phyloP scores from a whole-genome alignment of 1,140 invertebrate species.

The Achroia grisella region DNA sequence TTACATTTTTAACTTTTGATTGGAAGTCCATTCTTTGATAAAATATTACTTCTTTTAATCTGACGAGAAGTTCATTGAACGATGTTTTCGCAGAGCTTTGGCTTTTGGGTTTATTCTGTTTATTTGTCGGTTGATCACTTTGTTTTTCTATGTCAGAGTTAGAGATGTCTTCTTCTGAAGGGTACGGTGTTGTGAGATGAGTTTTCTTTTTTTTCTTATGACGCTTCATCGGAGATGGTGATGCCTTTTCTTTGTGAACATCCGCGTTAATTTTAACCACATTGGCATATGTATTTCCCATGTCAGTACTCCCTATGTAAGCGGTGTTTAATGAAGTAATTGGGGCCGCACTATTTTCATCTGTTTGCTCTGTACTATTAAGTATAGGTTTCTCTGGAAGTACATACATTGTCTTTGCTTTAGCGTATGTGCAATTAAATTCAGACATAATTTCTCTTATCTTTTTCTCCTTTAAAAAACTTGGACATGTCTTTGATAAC shows the following conservation, averaged over 20 bases:
- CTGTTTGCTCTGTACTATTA: neutral
- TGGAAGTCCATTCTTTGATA: neutral
- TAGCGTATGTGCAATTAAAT: conserved; percentile 15
- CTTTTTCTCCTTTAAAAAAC: conserved; percentile 18
- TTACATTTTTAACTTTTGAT: neutral
- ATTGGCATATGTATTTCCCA: neutral
- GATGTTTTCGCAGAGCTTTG: no score
- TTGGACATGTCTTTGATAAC: conserved; percentile 15
- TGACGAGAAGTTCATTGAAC: neutral
- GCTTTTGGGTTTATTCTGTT: no score
- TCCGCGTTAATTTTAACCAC: neutral
- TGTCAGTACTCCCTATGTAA: neutral
- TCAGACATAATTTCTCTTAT: conserved; percentile 16
- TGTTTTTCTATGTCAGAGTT: no score
- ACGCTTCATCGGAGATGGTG: no score
- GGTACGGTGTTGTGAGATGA: no score
- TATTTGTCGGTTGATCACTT: no score
- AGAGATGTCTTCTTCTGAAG: no score
- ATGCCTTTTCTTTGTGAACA: neutral
- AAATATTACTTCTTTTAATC: neutral
- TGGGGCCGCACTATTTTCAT: neutral
- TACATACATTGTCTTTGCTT: conserved; percentile 6
- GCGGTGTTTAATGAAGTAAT: neutral
- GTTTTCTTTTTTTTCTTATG: no score
- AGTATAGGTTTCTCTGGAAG: neutral